phyloP scores from a whole-genome alignment of 2,113 vertebrate species.

The Brachirus orientalis region DNA sequence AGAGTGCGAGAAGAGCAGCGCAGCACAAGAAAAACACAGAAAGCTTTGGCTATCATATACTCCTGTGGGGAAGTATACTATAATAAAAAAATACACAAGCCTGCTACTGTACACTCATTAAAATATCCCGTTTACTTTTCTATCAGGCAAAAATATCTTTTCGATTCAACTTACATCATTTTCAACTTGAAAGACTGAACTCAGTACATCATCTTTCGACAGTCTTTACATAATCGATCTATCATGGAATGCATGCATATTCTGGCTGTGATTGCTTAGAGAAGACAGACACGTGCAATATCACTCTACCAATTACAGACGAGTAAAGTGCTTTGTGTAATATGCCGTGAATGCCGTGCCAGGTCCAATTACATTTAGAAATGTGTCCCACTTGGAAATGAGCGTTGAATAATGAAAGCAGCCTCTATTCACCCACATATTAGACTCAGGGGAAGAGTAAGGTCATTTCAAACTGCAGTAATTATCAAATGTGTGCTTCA shows the following conservation, averaged over 20 bases:
- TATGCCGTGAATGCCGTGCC: constrained; percentile 60
- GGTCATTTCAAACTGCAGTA: constrained; percentile 70
- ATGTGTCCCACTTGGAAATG: constrained; percentile 62
- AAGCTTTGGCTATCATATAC: constrained; percentile 56
- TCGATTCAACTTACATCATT: constrained; percentile 49
- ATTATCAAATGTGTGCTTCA: constrained; percentile 70
- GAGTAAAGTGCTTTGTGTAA: constrained; percentile 69
- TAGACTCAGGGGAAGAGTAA: constrained; percentile 64
- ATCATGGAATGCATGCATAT: constrained; percentile 24
- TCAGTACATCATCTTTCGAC: constrained; percentile 11
- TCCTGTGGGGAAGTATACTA: constrained; percentile 63
- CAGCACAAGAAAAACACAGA: constrained; percentile 65
- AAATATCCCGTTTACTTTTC: constrained; percentile 57
- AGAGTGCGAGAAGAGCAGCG: constrained; percentile 19
- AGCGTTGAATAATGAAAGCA: constrained; percentile 75
- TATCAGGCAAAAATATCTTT: constrained; percentile 4
- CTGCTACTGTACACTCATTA: constrained; percentile 60
- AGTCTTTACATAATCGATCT: constrained; percentile 31
- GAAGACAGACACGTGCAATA: constrained; percentile 26
- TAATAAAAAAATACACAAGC: constrained; percentile 56
- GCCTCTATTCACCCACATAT: constrained; percentile 67
- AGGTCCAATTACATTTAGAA: constrained; percentile 76
- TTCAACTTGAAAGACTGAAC: constrained; percentile 16
- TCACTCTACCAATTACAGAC: constrained; percentile 59
- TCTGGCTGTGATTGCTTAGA: constrained; percentile 4